Base-by-base conservation (phyloP, 2,888 invertebrate genomes). In the Troilus luridus region DNA sequence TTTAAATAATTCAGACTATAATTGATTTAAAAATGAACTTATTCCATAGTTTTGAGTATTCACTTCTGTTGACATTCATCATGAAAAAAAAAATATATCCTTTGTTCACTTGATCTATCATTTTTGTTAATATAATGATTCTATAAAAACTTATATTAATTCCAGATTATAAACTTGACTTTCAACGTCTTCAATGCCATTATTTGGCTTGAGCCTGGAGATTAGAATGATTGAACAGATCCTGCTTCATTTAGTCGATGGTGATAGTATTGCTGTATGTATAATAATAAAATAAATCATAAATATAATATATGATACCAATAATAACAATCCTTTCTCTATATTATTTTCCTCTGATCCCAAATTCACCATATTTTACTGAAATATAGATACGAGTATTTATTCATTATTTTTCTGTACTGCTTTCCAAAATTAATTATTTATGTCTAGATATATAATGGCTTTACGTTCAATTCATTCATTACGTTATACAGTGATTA, bases 171-270 rank as follows among this genome's bases (percentile, higher is more conserved):
- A n/a, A 56, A 85, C n/a, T 12, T 56, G 54, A 85, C 85, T 5
- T 85, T 56, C 56, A 85, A 58, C 21, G 54, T 85, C 56, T 58
- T 85, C n/a, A 85, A 85, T 85, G 85, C 85, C 19, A 85, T 85
- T 11, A n/a, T 85, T 0, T 85, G 85, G 85, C 85, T 85, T 11
- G 85, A 85, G 11, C 54, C 21, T 21, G 56, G n/a, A 56, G 85
- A 85, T 5, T 41, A 77, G 41, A 17, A 85, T 56, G 3, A 54
- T n/a, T 85, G 56, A 85, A 19, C 1, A 14, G 24, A 6, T 17
- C 17, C 17, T 14, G 12, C 7, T 19, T 72, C 12, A 14, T 27
- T 24, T 72, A 72, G 72, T 24, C 6, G 14, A 41, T 19, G 0
- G 27, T 14, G 27, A 19, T 72, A 14, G 14, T 24, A 72, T 12